Evolutionary conservation across 2,888 invertebrate genomes (phyloP).

Genomic region (Limulus polyphemus): DNA sequence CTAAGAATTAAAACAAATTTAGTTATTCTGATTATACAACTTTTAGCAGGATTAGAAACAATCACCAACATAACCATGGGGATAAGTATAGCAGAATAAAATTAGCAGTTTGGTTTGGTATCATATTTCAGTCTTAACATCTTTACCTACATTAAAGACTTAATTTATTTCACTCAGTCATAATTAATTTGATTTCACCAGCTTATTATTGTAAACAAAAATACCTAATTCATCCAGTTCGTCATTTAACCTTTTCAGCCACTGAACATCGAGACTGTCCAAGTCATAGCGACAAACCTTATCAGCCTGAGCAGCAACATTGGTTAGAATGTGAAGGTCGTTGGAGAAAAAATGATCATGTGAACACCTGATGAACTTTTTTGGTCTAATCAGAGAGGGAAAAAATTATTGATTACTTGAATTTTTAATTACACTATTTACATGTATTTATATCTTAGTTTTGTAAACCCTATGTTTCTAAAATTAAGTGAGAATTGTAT

Average conservation of each 20-base stretch:
- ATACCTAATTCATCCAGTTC: constrained; percentile 55
- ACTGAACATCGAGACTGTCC: constrained; percentile 80
- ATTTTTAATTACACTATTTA: constrained; percentile 1
- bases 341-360: constrained; percentile 73
- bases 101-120: no score
- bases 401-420: constrained; percentile 2
- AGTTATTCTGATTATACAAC: no score
- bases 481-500: no score
- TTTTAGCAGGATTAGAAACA: no score
- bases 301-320: constrained; percentile 74
- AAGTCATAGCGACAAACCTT: constrained; percentile 89
- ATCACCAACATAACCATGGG: no score
- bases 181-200: constrained; percentile 6
- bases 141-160: no score
- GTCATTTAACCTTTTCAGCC: constrained; percentile 76
- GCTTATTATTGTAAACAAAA: constrained; percentile 7
- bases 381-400: constrained; percentile 47
- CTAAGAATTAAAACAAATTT: no score
- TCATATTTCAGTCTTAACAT: no score
- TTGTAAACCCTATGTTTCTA: no score
- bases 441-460: no score
- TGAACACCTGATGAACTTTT: constrained; percentile 79
- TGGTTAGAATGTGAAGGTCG: constrained; percentile 72
- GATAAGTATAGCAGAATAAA: no score
- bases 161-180: no score